Evolutionary conservation across 2,113 vertebrate genomes (phyloP), one percentile per base, ranked within the genome.

Genomic region (Osmerus eperlanus): DNA sequence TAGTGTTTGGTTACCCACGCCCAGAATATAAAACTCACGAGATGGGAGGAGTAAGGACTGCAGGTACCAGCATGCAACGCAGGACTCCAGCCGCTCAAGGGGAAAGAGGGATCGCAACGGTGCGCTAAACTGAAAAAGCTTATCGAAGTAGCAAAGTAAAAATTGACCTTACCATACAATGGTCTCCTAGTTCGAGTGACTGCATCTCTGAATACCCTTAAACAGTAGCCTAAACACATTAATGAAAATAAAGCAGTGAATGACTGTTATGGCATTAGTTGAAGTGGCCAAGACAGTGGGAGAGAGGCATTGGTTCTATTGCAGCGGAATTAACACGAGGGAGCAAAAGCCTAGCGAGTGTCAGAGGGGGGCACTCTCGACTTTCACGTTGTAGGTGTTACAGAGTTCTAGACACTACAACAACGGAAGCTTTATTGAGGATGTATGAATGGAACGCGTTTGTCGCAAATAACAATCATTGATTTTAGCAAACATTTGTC

Each of bases 81-180:
- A 81, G 65, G 61, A 72, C 79, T 85, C 87, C 90, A 91, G 91
- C 88, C 91, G 92, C 92, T 93, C 90, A 90, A 89, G 89, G 91
- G 92, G 91, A 92, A 93, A 90, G 84, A 83, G 84, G 89, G 90
- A 88, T 92, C 92, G 91, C 90, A 90, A 91, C 92, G 91, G 91
- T 91, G 92, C 91, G 89, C 90, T 90, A 86, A 89, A 92, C 88
- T 90, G 89, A 85, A 86, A 85, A 77, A 84, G 86, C 83, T 84
- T 83, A 89, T 81, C 84, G 73, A 86, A 84, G 82, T 86, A 86
- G 88, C 86, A 78, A 90, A 92, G 89, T 90, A 81, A 87, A 83
- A 90, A 90, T 69, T 83, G 76, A 36, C 54, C 79, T 68, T 61
- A 63, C 73, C 36, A 67, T 61, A 36, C 67, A 19, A 71, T 55